Base-by-base conservation (phyloP, 1,140 invertebrate genomes). In the Brachionus koreanus region DNA sequence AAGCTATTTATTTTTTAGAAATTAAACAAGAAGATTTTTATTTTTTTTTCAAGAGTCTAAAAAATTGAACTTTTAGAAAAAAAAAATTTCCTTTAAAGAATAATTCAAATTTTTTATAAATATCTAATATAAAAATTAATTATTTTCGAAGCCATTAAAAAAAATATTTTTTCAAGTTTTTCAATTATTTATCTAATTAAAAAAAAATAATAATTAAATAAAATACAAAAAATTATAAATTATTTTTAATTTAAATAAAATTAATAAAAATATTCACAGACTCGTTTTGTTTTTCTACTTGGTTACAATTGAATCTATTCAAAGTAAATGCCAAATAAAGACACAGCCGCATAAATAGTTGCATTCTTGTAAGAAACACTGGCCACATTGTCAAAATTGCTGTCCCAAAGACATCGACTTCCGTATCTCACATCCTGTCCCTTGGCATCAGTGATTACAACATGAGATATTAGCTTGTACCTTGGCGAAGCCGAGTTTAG, bases 361-460 rank as follows among this genome's bases (percentile, higher is more conserved):
- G 83, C 83, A 83, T 85, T 87, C 23, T 82, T 81, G 82, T 85
- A 87, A 7, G 76, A 82, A 25, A 83, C 85, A 79, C 83, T 84
- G 12, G 86, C 85, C 65, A 84, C 86, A 37, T 82, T 86, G 82
- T 87, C 87, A 6, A 83, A 75, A 7, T 83, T 84, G 12, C 84
- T 83, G 81, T 87, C 84, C 87, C 86, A 87, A 3, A 87, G 43
- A 81, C 85, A 86, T 16, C 87, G 77, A 72, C 87, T 87, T 5
- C 83, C 85, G 10, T 85, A 79, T 83, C 85, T 82, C 7, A 87
- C 79, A 7, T 84, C 84, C 77, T 87, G 86, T 12, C 84, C 69
- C 3, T 52, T 77, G 29, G 85, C 83, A 83, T 87, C 84, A 16
- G 86, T 86, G 9, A 87, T 37, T 10, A 85, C 75, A 23, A 87